Evolutionary conservation across 30 jellyfish, hydroid and myxozoan genomes (phyloP), one percentile per base, ranked within the genome.

Genomic region (Aurelia coerulea): DNA sequence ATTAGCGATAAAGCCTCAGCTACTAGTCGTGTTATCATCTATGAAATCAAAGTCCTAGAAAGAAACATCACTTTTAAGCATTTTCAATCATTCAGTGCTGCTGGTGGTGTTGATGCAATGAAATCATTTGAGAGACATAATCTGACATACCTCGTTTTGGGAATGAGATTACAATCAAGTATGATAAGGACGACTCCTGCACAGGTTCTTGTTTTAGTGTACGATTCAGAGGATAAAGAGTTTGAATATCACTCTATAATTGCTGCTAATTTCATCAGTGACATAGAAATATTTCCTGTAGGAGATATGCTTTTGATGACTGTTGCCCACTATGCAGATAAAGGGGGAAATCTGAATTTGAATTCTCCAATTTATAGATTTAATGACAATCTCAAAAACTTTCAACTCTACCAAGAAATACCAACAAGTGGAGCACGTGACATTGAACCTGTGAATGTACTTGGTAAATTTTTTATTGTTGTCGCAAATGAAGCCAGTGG

Each of bases 371-470:
- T 93, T 39, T 93, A 70, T 79, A 65, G 51, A 65, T 88, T 78
- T 50, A 65, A 60, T 31, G 95, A 88, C 79, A 34, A 33, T 6
- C 35, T 15, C 23, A 64, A 62, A 1, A 34, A 14, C 19, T 93
- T 93, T 62, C 62, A 60, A 18, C 32, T 78, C 33, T 39, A 19
- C 46, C 97, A 93, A 78, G 56, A 79, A 9, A 88, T 93, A 18
- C 78, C 91, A 17, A 93, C 97, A 8, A 81, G 56, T 10, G 98
- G 98, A 1, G 97, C 91, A 18, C 79, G 79, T 29, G 97, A 88
- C 64, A 59, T 93, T 10, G 96, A 93, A 65, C 86, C 83, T 11
- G 88, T 93, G 65, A 18, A 46, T 4, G 29, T 88, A 34, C 31
- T 76, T 13, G 74, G 65, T 64, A 89, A 78, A 58, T 71, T 62